Percentiles rank a stretch among this genome's conserved stretches.
These are phyloP conservation scores for Alviniconcha strummeri DNA, from an alignment of 2,888 invertebrate genomes.

Conservation along the genomic window DNA sequence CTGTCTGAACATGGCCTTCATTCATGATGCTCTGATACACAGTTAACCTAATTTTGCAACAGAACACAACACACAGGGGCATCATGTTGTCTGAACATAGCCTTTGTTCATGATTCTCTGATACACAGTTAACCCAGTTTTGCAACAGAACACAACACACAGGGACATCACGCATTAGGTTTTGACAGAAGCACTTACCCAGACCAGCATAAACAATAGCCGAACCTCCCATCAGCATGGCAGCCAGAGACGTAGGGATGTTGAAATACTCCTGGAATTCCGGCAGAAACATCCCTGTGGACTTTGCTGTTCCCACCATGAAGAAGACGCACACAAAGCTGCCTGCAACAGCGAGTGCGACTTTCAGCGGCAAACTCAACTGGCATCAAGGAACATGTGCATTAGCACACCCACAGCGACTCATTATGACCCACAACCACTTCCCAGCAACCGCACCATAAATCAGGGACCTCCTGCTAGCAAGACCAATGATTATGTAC, in stretches of 20 bases:
- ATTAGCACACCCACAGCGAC: background rate
- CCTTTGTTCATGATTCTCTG: too few relatives aligned
- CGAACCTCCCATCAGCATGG: conserved; percentile 53
- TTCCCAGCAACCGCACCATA: too few relatives aligned
- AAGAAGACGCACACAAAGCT: conserved; percentile 58
- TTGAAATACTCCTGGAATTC: conserved; percentile 52
- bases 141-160: too few relatives aligned
- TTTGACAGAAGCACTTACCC: conserved; percentile 43
- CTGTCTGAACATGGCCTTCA: background rate
- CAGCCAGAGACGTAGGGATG: conserved; percentile 54
- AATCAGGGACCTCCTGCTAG: too few relatives aligned
- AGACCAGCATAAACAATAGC: conserved; percentile 57
- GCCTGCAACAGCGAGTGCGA: conserved; percentile 46
- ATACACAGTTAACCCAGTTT: background rate
- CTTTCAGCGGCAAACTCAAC: background rate
- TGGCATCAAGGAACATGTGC: background rate
- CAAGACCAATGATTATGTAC: background rate
- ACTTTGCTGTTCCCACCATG: conserved; percentile 64
- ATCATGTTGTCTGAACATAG: background rate
- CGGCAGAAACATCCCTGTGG: conserved; percentile 43
- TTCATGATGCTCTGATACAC: too few relatives aligned
- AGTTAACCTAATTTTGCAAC: background rate
- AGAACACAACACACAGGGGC: background rate
- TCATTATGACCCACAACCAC: background rate
- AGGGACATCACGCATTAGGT: too few relatives aligned